A percentile compares a stretch with the other conserved stretches of the same genome.
These are phyloP conservation scores for Ariopsis seemanni DNA, from an alignment of 2,113 vertebrate species.

Conservation along the genomic window DNA sequence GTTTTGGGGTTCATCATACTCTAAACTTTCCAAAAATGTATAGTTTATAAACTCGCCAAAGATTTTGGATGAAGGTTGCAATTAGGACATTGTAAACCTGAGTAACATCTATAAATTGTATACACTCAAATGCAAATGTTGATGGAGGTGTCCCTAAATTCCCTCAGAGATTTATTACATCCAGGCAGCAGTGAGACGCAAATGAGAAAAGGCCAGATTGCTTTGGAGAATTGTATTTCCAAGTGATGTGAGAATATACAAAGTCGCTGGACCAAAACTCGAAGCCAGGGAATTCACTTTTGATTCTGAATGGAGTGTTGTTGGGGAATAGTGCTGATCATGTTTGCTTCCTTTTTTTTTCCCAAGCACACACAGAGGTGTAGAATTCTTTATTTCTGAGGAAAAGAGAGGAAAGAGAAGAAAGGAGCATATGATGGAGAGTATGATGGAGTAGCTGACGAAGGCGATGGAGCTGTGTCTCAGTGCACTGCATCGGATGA, in stretches of 20 bases:
- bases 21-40: too few species aligned
- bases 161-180: constrained; percentile 65
- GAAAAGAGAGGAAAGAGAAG: constrained; percentile 38
- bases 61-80: too few species aligned
- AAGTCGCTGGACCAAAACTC: constrained; percentile 56
- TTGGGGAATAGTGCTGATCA: constrained; percentile 46
- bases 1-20: too few species aligned
- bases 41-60: too few species aligned
- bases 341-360: constrained; percentile 36
- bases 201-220: constrained; percentile 67
- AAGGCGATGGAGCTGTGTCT: constrained; percentile 54
- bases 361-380: constrained; percentile 44
- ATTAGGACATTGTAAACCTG: too few species aligned
- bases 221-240: constrained; percentile 66
- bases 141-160: constrained; percentile 67
- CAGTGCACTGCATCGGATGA: constrained; percentile 51
- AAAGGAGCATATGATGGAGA: constrained; percentile 49
- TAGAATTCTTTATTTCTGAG: constrained; percentile 47
- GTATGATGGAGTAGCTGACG: constrained; percentile 52
- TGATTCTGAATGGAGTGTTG: constrained; percentile 56
- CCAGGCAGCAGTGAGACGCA: constrained; percentile 58
- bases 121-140: constrained; percentile 72
- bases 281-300: constrained; percentile 59
- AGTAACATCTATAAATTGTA: constrained; percentile 67
- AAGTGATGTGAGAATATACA: constrained; percentile 64